These are phyloP conservation scores for Anarrhichthys ocellatus DNA, from an alignment of 2,113 vertebrate genomes.

Conservation along the genomic window DNA sequence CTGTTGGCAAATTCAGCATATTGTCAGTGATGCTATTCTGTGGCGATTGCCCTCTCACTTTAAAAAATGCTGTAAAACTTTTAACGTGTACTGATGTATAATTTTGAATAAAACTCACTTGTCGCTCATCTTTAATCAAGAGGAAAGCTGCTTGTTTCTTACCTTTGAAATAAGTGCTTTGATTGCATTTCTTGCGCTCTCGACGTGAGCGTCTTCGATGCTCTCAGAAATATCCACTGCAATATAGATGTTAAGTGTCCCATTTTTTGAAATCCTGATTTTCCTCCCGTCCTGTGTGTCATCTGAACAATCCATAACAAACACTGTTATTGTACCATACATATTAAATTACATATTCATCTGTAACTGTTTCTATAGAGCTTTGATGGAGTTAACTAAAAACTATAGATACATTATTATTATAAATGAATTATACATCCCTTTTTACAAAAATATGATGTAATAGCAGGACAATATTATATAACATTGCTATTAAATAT, in stretches of 20 bases:
- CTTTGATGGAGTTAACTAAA: neutral
- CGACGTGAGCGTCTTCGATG: slow-evolving; percentile 24
- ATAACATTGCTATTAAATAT: neutral
- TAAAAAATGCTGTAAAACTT: neutral
- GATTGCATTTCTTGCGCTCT: slow-evolving; percentile 23
- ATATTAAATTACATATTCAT: neutral
- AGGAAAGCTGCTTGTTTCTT: slow-evolving; percentile 18
- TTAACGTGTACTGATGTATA: neutral
- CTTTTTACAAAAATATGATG: neutral
- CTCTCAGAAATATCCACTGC: slow-evolving; percentile 83
- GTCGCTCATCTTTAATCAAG: neutral
- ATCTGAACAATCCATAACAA: slow-evolving; percentile 57
- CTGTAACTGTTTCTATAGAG: too few species aligned
- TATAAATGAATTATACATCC: neutral
- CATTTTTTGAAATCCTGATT: slow-evolving; percentile 65
- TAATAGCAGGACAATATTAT: neutral
- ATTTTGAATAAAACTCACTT: neutral
- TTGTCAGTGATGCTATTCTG: neutral
- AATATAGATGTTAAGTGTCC: slow-evolving; percentile 83
- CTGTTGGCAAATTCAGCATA: slow-evolving; percentile 24
- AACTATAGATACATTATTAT: neutral
- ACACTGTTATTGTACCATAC: neutral
- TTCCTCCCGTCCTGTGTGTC: slow-evolving; percentile 57
- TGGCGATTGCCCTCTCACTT: neutral
- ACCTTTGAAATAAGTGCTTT: slow-evolving; percentile 78